Base-by-base conservation (phyloP, 2,888 invertebrate species). In the Drosophila pseudotalamancana region DNA sequence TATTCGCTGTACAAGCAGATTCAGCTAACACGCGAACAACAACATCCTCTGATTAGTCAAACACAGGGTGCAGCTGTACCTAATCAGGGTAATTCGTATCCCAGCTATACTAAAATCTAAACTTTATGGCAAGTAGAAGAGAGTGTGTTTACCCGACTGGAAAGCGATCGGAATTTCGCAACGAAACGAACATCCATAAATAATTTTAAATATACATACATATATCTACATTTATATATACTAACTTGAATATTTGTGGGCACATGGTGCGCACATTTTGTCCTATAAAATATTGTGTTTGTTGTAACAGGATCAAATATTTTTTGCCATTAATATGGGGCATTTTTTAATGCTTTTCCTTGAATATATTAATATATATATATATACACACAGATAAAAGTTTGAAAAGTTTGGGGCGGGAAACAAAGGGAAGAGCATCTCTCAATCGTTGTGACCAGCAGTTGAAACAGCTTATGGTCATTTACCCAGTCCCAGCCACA, bases 401-500 rank as follows among this genome's bases (percentile, higher is more conserved):
- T 16, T 31, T 54, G 23, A 50, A 46, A 55, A 35, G 11, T 14
- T 4, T 23, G 42, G 43, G 18, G 39, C 6, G 6, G n/a, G 35
- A 18, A 25, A n/a, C 11, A 4, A 56, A 43, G n/a, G 25, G 4
- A 43, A 9, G 6, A 25, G 43, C 29, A 43, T 43, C 43, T 62
- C 67, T 64, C 65, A 61, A 70, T 68, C 72, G 70, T 72, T 73
- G 71, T 56, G 48, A 65, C 61, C 54, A 11, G 6, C 12, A 16
- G 21, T 11, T 21, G 12, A 21, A n/a, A 2, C 14, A 27, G 29
- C 27, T 63, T 65, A 75, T 34, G 79, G 87, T 87, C 80, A 84
- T 85, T 85, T 87, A n/a, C 94, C 94, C 72, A 94, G 92, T 11
- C 94, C 94, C 32, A 94, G 92, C 94, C 94, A 94, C 92, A 94